These are phyloP conservation scores for Muntiacus muntjak DNA, from an alignment of 2,113 vertebrate species.

Conservation along the genomic window DNA sequence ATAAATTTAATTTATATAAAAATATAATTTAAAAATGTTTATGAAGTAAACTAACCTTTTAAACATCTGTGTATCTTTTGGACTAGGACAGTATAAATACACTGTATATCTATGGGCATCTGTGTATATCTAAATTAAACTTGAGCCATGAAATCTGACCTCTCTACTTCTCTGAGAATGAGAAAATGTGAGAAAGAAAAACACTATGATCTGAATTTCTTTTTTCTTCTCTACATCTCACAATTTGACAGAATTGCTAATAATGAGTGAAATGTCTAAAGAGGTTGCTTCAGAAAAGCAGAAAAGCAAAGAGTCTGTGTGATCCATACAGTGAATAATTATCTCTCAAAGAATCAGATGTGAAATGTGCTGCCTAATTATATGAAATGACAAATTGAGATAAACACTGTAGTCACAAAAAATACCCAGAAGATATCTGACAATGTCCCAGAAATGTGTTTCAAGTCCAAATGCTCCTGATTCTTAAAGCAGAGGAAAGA, in stretches of 20 bases:
- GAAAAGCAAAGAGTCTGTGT: background rate
- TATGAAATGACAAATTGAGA: conserved; percentile 48
- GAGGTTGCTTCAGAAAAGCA: background rate
- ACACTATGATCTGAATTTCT: background rate
- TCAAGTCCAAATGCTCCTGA: conserved; percentile 8
- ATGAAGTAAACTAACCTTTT: background rate
- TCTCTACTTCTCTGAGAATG: background rate
- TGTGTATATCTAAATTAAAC: background rate
- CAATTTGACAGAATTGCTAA: background rate
- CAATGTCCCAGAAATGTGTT: conserved; percentile 29
- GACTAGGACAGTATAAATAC: background rate
- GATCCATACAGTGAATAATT: background rate
- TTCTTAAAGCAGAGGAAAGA: background rate
- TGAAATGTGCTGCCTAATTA: conserved; percentile 32
- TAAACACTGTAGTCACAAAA: conserved; percentile 30
- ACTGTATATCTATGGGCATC: background rate
- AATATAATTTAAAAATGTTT: background rate
- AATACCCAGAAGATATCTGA: conserved; percentile 30
- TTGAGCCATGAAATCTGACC: background rate
- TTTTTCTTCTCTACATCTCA: background rate
- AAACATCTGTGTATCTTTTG: background rate
- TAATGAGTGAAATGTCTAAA: conserved; percentile 1
- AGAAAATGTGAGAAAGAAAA: background rate
- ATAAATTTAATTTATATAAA: background rate
- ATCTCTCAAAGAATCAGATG: conserved; percentile 28